Evolutionary conservation across 2,797 vertebrate species (phyloP).

Genomic region (Anguilla pacifica): DNA sequence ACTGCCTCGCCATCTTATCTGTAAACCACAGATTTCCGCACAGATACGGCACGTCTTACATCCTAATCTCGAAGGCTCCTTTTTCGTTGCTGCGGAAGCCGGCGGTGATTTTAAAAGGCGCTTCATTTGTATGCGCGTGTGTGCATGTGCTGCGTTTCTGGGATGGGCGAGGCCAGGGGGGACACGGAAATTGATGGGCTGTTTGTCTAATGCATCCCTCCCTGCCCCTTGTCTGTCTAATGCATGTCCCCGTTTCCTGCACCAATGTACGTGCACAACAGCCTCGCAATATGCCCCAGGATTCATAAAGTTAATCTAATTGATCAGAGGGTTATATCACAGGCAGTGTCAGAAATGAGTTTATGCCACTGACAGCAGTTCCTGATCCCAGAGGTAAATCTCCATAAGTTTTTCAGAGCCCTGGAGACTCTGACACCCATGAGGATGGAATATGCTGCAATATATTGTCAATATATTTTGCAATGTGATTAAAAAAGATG

Average conservation of each 20-base stretch:
- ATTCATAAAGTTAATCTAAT: slow-evolving; percentile 11
- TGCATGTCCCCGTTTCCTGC: background rate
- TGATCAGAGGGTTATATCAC: background rate
- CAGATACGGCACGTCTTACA: background rate
- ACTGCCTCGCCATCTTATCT: background rate
- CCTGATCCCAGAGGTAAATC: background rate
- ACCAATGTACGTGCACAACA: background rate
- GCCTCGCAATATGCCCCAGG: background rate
- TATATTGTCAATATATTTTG: background rate
- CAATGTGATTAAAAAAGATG: too few relatives aligned
- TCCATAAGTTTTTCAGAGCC: background rate
- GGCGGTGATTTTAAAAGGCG: background rate
- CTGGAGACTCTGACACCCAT: background rate
- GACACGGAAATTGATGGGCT: background rate
- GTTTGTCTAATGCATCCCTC: background rate
- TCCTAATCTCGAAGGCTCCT: slow-evolving; percentile 2
- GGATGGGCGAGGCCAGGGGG: background rate
- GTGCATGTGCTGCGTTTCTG: background rate
- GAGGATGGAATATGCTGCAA: background rate
- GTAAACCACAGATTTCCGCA: background rate
- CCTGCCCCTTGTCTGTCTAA: background rate
- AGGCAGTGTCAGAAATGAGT: background rate
- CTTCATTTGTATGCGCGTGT: background rate
- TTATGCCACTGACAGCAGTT: background rate
- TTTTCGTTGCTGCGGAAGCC: background rate